phyloP scores from a whole-genome alignment of 2,797 vertebrate genomes.

The Neopelma chrysocephalum region DNA sequence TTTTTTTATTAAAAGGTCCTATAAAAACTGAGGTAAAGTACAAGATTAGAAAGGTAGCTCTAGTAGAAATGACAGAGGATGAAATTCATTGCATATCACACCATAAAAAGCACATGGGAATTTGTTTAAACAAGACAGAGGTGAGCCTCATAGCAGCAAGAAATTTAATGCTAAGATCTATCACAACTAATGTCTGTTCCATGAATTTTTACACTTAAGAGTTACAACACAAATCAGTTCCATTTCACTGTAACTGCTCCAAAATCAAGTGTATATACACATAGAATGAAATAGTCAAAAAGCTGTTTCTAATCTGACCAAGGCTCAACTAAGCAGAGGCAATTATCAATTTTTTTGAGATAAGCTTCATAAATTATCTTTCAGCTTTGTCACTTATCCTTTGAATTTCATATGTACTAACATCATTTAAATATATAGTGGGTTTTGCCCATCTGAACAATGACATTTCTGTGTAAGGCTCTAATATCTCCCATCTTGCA shows the following conservation, averaged over 20 bases:
- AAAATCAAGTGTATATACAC: not conserved
- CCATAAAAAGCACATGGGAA: not conserved
- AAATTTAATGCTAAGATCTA: conserved; percentile 2
- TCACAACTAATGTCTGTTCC: not conserved
- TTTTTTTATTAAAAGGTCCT: not conserved
- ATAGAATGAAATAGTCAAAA: not conserved
- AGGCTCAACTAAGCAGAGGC: not conserved
- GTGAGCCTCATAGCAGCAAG: not conserved
- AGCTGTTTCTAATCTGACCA: not conserved
- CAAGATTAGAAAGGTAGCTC: not conserved
- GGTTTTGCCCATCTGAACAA: not conserved
- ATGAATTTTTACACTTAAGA: not conserved
- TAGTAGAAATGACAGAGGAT: not conserved
- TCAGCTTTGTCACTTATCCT: not conserved
- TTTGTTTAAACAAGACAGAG: not conserved
- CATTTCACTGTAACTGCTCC: not conserved
- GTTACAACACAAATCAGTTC: not conserved
- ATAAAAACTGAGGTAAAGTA: not conserved
- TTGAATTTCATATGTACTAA: not conserved
- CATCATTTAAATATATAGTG: not conserved
- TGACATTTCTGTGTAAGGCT: not conserved
- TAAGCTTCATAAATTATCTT: not conserved
- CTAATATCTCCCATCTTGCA: not conserved
- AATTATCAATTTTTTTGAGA: not conserved
- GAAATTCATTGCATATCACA: not conserved